phyloP scores from a whole-genome alignment of 2,113 vertebrate genomes.

The Ptilorrhoa leucosticta region DNA sequence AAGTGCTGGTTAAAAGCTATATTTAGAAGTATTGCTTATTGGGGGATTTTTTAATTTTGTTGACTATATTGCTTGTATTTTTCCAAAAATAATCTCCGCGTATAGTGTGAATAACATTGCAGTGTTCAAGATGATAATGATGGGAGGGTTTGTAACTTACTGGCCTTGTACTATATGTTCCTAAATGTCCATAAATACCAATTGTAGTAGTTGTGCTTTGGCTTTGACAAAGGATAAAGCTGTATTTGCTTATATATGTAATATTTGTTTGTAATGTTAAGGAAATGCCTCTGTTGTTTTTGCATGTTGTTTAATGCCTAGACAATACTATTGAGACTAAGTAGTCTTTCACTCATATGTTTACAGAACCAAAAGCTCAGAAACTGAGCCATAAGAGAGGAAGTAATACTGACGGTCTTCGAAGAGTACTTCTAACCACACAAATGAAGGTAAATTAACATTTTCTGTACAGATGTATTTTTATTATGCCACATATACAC shows the following conservation, averaged over 20 bases:
- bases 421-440: slow-evolving; percentile 86
- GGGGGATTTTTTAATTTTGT: neutral
- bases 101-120: neutral
- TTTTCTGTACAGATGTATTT: neutral
- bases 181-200: neutral
- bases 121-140: neutral
- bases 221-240: neutral
- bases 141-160: neutral
- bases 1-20: neutral
- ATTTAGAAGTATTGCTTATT: neutral
- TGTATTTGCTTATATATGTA: neutral
- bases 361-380: slow-evolving; percentile 73
- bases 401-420: slow-evolving; percentile 75
- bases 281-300: neutral
- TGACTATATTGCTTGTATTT: neutral
- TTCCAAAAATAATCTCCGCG: neutral
- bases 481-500: neutral
- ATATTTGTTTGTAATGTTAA: neutral
- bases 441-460: slow-evolving; percentile 85
- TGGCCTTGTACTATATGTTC: neutral
- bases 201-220: neutral
- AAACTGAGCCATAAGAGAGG: slow-evolving; percentile 79
- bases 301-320: neutral
- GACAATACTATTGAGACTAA: neutral
- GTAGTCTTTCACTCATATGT: neutral